A percentile compares a stretch with the other conserved stretches of the same genome.
Evolutionary conservation across 2,888 invertebrate species (phyloP).

Genomic region (Spisula subtruncata): DNA sequence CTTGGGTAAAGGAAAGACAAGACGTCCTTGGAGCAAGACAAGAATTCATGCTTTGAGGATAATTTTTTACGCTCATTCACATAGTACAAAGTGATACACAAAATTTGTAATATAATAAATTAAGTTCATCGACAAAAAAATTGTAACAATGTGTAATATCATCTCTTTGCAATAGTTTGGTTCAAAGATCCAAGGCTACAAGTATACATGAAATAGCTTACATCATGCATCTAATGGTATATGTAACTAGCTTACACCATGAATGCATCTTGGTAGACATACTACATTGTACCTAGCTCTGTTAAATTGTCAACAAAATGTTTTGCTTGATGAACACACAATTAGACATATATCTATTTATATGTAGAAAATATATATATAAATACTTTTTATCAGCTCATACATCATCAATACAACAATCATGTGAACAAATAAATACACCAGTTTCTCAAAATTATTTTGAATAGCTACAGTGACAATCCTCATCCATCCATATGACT

Average conservation of each 20-base stretch:
- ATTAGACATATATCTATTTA: too few relatives aligned
- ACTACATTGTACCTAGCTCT: too few relatives aligned
- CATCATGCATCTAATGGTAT: neutral
- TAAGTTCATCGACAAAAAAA: slow-evolving; percentile 15
- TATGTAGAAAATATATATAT: too few relatives aligned
- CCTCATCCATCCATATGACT: too few relatives aligned
- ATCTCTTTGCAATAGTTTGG: neutral
- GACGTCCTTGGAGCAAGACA: neutral
- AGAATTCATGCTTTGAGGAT: neutral
- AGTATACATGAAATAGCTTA: neutral
- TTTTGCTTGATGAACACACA: neutral
- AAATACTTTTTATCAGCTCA: too few relatives aligned
- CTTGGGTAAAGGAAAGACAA: neutral
- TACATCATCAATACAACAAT: too few relatives aligned
- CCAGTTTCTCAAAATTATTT: too few relatives aligned
- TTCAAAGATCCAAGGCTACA: slow-evolving; percentile 1
- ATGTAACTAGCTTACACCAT: too few relatives aligned
- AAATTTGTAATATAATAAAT: neutral
- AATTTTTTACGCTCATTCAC: neutral
- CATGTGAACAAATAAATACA: too few relatives aligned
- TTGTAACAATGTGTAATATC: neutral
- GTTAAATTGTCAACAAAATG: neutral
- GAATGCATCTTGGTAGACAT: too few relatives aligned
- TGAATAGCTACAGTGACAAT: too few relatives aligned
- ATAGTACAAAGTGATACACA: neutral